Evolutionary conservation across 1,140 invertebrate genomes (phyloP).

Genomic region (Danaus melanippus): DNA sequence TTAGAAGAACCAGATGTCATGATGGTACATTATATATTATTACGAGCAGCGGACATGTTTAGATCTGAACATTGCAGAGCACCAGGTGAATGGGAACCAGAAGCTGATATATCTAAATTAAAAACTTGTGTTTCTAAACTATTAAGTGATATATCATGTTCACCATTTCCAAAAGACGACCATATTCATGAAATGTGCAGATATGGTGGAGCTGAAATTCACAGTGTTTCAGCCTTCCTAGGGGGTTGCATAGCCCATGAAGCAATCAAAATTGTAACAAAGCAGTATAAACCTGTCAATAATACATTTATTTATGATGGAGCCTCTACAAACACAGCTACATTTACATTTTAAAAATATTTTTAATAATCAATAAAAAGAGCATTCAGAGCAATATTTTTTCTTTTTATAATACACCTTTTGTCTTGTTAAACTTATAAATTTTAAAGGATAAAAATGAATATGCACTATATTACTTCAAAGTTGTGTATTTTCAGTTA

Average conservation of each 20-base stretch:
- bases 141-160: slow-evolving; percentile 88
- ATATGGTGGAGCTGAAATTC: slow-evolving; percentile 95
- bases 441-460: slow-evolving; percentile 20
- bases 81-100: slow-evolving; percentile 92
- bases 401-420: background rate
- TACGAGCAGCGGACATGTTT: slow-evolving; percentile 93
- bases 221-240: slow-evolving; percentile 95
- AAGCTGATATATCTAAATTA: slow-evolving; percentile 89
- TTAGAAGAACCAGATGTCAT: slow-evolving; percentile 83
- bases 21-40: slow-evolving; percentile 92
- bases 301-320: slow-evolving; percentile 98
- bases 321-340: slow-evolving; percentile 88
- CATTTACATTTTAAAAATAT: slow-evolving; percentile 76
- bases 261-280: slow-evolving; percentile 96
- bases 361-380: slow-evolving; percentile 22
- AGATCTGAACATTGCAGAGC: slow-evolving; percentile 89
- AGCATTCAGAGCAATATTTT: slow-evolving; percentile 3
- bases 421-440: slow-evolving; percentile 7
- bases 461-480: slow-evolving; percentile 37
- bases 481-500: slow-evolving; percentile 65
- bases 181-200: slow-evolving; percentile 95
- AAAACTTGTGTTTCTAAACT: slow-evolving; percentile 87
- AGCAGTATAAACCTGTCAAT: slow-evolving; percentile 96
- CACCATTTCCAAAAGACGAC: slow-evolving; percentile 89
- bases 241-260: slow-evolving; percentile 96